These are phyloP conservation scores for Cephalopholis sonnerati DNA, from an alignment of 2,113 vertebrate genomes.

Conservation along the genomic window DNA sequence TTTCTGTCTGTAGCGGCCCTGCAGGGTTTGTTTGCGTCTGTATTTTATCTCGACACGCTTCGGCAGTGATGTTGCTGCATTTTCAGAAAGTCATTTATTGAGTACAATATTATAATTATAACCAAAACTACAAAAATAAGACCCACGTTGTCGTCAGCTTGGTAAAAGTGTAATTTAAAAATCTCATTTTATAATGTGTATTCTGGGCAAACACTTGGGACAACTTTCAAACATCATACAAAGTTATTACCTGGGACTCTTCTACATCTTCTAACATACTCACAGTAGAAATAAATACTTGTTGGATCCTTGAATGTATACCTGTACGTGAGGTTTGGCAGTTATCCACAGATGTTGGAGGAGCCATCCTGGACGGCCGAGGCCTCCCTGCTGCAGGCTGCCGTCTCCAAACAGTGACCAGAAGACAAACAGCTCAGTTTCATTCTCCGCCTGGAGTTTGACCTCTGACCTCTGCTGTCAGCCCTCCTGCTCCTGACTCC, in stretches of 20 bases:
- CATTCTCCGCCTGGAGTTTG: conserved; percentile 12
- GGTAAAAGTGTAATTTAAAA: too few species aligned
- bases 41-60: too few species aligned
- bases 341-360: conserved; percentile 21
- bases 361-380: conserved; percentile 20
- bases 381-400: conserved; percentile 6
- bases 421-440: conserved; percentile 52
- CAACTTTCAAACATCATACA: neutral
- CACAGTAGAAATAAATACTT: conserved; percentile 51
- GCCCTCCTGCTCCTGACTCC: conserved; percentile 39
- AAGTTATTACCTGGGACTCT: neutral
- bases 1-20: too few species aligned
- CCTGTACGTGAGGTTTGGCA: conserved; percentile 18
- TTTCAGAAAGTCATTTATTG: too few species aligned
- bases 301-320: conserved; percentile 25
- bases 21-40: too few species aligned
- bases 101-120: too few species aligned
- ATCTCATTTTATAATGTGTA: neutral
- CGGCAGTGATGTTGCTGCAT: too few species aligned
- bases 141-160: neutral
- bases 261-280: conserved; percentile 4
- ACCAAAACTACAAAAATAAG: neutral
- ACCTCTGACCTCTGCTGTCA: conserved; percentile 58
- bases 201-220: neutral
- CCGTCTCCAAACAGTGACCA: conserved; percentile 13